Base-by-base conservation (phyloP, 2,888 invertebrate species). In the Melikaiella ostensackeni region DNA sequence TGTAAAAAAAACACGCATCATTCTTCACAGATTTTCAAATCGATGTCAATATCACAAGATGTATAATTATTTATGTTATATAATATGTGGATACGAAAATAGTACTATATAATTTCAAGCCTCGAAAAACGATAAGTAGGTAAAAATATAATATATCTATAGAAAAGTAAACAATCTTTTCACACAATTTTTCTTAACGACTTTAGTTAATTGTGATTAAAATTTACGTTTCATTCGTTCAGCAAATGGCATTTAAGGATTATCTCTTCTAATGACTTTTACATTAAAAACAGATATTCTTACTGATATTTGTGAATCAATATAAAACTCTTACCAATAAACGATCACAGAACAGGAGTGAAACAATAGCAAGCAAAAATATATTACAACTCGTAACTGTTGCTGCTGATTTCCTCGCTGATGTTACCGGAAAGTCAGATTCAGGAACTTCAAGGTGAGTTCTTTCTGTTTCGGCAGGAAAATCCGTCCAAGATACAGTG, bases 201-300 rank as follows among this genome's bases (percentile, higher is more conserved):
- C 13, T 2, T n/a, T 42, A 64, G 13, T 21, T 64, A 64, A 64
- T 21, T 38, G 21, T 64, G 42, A 11, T 59, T 59, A 55, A 19
- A 55, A 55, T 63, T 63, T 19, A 63, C 33, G 16, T 21, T 42
- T 66, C 42, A 66, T 66, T 66, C 46, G 46, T 19, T 27, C 24
- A 50, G 13, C 9, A 38, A 70, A 70, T 70, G 50, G 50, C 50
- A 70, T 50, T 66, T 66, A 64, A 21, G 7, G 42, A 42, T 30
- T 66, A 50, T 30, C 33, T 30, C 27, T 30, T 70, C 11, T n/a
- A 8, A 50, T 50, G 0, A 46, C n/a, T n/a, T 27, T 8, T 19
- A n/a, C 27, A 59, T 59, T 13, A 50, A 50, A 70, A 46, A 70
- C n/a, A 30, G 27, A 27, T 19, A 42, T 24, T 42, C 24, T 66